Percentiles rank a stretch among this genome's conserved stretches.
Evolutionary conservation across 2,797 vertebrate genomes (phyloP).

Genomic region (Heteromormyrus szaboi): DNA sequence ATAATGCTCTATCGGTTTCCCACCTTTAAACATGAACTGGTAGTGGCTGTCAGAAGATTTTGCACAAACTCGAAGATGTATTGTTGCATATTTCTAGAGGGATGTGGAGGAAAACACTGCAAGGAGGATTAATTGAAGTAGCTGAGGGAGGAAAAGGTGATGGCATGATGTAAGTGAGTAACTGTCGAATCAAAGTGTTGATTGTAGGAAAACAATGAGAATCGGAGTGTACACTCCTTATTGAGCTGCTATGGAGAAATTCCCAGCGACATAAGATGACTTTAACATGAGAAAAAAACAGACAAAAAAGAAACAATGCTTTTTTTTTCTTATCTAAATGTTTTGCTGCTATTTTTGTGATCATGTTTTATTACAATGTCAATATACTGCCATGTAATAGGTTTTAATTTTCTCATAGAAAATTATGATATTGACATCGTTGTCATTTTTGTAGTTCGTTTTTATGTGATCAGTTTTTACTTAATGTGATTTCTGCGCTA

Average conservation of each 20-base stretch:
- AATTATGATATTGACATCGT: slow-evolving; percentile 82
- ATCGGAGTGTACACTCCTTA: slow-evolving; percentile 70
- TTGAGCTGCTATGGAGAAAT: slow-evolving; percentile 90
- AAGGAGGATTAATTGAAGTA: slow-evolving; percentile 51
- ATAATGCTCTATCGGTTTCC: slow-evolving; percentile 52
- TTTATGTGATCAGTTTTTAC: slow-evolving; percentile 81
- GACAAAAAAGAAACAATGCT: slow-evolving; percentile 65
- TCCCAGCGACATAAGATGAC: slow-evolving; percentile 74
- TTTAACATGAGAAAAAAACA: slow-evolving; percentile 41
- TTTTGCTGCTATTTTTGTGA: slow-evolving; percentile 95
- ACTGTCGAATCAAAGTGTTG: slow-evolving; percentile 69
- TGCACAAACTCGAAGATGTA: slow-evolving; percentile 79
- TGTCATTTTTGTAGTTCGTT: slow-evolving; percentile 69
- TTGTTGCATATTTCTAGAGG: slow-evolving; percentile 56
- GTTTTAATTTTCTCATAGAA: slow-evolving; percentile 93
- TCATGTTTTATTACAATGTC: slow-evolving; percentile 80
- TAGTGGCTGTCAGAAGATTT: slow-evolving; percentile 73
- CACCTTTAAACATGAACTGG: slow-evolving; percentile 31
- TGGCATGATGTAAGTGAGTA: slow-evolving; percentile 65
- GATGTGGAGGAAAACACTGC: slow-evolving; percentile 61
- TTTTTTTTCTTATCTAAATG: slow-evolving; percentile 77
- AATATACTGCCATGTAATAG: slow-evolving; percentile 86
- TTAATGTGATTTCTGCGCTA: slow-evolving; percentile 87
- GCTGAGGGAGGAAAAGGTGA: slow-evolving; percentile 65
- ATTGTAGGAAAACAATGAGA: slow-evolving; percentile 63